These are phyloP conservation scores for Psammodynastes pulverulentus DNA, from an alignment of 2,113 vertebrate genomes.

Conservation along the genomic window DNA sequence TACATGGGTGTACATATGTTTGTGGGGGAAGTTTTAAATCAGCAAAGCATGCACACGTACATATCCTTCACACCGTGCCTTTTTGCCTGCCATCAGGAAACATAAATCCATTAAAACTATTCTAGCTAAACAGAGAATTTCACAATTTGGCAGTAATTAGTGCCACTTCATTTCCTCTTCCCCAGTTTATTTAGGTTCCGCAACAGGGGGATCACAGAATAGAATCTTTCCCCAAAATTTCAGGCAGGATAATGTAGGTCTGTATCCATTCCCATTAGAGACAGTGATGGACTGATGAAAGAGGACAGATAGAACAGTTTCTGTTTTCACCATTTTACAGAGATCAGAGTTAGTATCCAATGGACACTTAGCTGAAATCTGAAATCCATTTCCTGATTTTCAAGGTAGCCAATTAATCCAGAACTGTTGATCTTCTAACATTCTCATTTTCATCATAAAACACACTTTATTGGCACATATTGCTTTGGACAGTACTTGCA, in stretches of 20 bases:
- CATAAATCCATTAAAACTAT: background rate
- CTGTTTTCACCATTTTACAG: background rate
- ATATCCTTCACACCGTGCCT: background rate
- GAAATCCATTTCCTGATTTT: background rate
- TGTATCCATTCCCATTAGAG: background rate
- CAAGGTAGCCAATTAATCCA: background rate
- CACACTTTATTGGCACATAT: background rate
- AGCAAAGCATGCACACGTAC: background rate
- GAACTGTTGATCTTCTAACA: background rate
- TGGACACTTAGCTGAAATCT: background rate
- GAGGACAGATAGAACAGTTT: background rate
- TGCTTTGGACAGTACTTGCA: background rate
- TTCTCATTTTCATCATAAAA: background rate
- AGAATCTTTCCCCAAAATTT: background rate
- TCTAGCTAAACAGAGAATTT: background rate
- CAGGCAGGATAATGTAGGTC: background rate
- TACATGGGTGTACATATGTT: background rate
- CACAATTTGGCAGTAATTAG: background rate
- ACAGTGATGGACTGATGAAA: background rate
- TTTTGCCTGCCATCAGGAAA: background rate
- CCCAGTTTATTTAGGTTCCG: background rate
- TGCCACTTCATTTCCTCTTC: background rate
- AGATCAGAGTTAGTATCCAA: background rate
- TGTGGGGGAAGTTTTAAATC: background rate
- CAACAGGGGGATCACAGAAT: background rate